These are phyloP conservation scores for Nymphalis c-album DNA, from an alignment of 2,888 invertebrate genomes.

Conservation along the genomic window DNA sequence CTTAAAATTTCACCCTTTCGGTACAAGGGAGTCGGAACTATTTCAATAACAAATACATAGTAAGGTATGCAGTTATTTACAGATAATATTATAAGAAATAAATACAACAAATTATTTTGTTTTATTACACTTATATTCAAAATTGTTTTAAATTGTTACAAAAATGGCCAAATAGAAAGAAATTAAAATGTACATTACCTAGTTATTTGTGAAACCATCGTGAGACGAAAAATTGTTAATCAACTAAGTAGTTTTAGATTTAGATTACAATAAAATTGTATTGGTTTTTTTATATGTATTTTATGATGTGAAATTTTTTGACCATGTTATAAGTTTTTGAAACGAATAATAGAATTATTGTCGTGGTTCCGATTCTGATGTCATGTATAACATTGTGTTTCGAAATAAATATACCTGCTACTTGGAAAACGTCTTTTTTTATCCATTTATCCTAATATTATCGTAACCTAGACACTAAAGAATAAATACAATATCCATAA, in stretches of 20 bases:
- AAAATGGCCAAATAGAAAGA: background rate
- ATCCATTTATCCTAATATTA: background rate
- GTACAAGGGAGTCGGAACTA: conserved; percentile 19
- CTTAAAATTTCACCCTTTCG: conserved; percentile 16
- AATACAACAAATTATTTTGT: background rate
- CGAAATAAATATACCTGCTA: conserved; percentile 34
- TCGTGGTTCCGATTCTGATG: conserved; percentile 24
- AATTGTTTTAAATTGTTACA: background rate
- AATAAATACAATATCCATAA: background rate
- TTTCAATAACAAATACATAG: background rate
- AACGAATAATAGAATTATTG: conserved; percentile 2
- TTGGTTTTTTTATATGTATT: background rate
- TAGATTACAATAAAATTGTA: background rate
- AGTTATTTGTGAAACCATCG: background rate
- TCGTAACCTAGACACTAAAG: background rate
- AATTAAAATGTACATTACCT: background rate
- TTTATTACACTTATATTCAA: background rate
- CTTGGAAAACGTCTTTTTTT: conserved; percentile 7
- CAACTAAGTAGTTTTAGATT: background rate
- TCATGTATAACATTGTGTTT: conserved; percentile 26
- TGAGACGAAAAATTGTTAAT: background rate
- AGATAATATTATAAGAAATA: background rate
- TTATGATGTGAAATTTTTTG: background rate
- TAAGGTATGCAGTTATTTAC: background rate
- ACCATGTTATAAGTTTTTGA: background rate